A percentile compares a stretch with the other conserved stretches of the same genome.
phyloP scores from a whole-genome alignment of 2,888 invertebrate species.

The Proisotoma minuta region DNA sequence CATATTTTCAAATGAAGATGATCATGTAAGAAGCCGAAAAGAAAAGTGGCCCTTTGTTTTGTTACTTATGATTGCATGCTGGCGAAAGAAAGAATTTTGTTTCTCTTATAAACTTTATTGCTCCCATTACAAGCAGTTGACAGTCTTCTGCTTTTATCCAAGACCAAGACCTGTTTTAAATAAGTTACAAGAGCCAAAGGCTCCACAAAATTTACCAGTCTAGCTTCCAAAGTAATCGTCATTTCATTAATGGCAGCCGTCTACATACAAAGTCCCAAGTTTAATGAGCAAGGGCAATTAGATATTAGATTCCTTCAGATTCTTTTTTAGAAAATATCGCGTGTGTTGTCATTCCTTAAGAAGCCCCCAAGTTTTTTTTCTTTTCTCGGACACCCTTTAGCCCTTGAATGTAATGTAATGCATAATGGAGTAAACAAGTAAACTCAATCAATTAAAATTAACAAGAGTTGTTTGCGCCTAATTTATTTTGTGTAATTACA shows the following conservation, averaged over 20 bases:
- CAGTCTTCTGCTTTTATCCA: not conserved
- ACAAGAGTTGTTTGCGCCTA: no score
- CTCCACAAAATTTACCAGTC: no score
- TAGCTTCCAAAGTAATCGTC: not conserved
- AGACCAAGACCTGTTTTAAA: no score
- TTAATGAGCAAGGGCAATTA: not conserved
- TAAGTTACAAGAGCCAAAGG: no score
- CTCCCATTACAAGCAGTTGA: not conserved
- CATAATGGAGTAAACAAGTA: no score
- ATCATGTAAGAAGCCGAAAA: not conserved
- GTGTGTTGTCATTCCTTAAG: not conserved
- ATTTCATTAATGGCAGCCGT: not conserved
- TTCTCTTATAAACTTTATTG: constrained; percentile 2
- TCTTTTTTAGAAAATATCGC: not conserved
- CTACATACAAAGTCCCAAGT: not conserved
- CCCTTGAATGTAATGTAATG: not conserved
- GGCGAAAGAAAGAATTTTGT: not conserved
- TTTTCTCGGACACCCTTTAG: not conserved
- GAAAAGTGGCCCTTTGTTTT: not conserved
- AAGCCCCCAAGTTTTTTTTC: not conserved
- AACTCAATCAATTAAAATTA: not conserved
- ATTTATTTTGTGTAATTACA: no score
- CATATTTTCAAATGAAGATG: not conserved
- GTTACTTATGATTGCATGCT: not conserved
- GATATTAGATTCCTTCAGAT: not conserved